Conservation (phyloP, 2,797 vertebrate species). For the Furcifer pardalis region DNA sequence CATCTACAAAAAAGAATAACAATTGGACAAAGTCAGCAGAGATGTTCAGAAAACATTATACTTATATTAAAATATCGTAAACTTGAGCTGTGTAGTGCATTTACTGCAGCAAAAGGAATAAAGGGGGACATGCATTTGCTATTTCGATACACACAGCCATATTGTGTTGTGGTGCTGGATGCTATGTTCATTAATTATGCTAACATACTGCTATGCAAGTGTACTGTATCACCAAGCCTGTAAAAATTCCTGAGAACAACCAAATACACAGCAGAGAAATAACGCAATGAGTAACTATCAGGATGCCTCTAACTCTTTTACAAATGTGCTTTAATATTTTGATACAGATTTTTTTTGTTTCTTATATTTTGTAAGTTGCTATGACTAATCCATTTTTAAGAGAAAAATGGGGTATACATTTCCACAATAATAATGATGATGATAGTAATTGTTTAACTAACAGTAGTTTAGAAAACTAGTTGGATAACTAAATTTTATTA, state of each 20-base stretch:
- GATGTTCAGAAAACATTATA: neutral
- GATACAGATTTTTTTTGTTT: neutral
- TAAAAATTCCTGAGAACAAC: too few species aligned
- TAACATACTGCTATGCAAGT: too few species aligned
- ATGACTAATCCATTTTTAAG: neutral
- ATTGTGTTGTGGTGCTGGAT: too few species aligned
- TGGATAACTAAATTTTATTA: neutral
- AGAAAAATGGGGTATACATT: neutral
- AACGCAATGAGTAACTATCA: neutral
- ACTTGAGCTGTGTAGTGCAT: neutral
- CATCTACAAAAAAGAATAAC: neutral
- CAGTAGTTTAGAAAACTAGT: neutral
- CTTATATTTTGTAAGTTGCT: conserved; percentile 1
- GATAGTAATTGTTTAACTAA: neutral
- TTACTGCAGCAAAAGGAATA: neutral
- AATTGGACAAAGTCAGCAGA: neutral
- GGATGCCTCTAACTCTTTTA: neutral
- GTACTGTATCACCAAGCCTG: too few species aligned
- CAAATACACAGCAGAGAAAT: neutral
- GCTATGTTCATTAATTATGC: too few species aligned
- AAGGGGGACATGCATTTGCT: too few species aligned
- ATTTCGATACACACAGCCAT: too few species aligned
- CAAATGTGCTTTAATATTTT: neutral
- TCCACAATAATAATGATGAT: neutral
- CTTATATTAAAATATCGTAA: neutral